Evolutionary conservation across 92 coral and sea anemone genomes (phyloP).

Genomic region (Plumapathes pennacea): DNA sequence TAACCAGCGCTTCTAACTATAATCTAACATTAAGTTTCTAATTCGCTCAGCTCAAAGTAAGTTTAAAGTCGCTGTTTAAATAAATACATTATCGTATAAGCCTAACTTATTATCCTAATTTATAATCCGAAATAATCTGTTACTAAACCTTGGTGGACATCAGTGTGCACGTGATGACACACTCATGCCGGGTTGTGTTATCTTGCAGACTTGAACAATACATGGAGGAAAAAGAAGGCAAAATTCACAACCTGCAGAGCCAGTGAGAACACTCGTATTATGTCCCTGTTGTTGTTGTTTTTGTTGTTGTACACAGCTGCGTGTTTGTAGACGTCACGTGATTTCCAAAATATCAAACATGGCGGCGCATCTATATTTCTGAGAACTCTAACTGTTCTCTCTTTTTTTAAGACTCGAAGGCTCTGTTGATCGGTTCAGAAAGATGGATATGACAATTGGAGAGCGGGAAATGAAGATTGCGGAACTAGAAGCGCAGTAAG

Average conservation of each 20-base stretch:
- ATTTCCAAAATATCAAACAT: too few species aligned
- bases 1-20: too few species aligned
- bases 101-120: not conserved
- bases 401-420: constrained; percentile 74
- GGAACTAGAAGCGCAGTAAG: constrained; percentile 89
- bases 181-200: not conserved
- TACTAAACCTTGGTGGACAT: not conserved
- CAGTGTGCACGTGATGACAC: not conserved
- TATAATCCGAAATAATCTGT: not conserved
- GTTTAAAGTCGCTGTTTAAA: constrained; percentile 10
- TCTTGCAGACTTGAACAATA: constrained; percentile 70
- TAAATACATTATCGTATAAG: not conserved
- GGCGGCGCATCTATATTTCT: too few species aligned
- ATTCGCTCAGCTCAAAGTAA: too few species aligned
- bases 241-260: constrained; percentile 71
- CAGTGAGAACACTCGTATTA: constrained; percentile 30
- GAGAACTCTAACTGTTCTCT: not conserved
- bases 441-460: constrained; percentile 83
- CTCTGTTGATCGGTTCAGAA: constrained; percentile 72
- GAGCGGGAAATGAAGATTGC: constrained; percentile 88
- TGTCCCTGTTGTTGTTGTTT: not conserved
- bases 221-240: constrained; percentile 72
- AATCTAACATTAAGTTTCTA: too few species aligned
- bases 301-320: not conserved
- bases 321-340: too few species aligned